A percentile compares a stretch with the other conserved stretches of the same genome.
phyloP scores from a whole-genome alignment of 2,113 vertebrate genomes.

The Forbesichthys papilliferus region DNA sequence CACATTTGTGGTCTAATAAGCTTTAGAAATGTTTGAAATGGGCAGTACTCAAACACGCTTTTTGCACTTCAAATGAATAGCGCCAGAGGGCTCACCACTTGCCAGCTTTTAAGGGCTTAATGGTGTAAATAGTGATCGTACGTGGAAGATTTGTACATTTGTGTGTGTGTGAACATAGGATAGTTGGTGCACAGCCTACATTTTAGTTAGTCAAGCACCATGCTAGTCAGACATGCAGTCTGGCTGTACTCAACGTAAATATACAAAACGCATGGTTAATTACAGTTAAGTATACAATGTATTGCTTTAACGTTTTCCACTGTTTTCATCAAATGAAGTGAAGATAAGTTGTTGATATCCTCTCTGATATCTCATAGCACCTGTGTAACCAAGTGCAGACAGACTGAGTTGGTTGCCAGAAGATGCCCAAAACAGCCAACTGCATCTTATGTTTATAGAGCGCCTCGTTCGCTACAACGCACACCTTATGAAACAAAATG shows the following conservation, averaged over 20 bases:
- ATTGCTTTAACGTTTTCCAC: conserved; percentile 32
- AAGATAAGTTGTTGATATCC: conserved; percentile 20
- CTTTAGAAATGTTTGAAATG: conserved; percentile 68
- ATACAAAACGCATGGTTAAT: conserved; percentile 53
- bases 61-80: conserved; percentile 65
- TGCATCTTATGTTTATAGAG: too few relatives aligned
- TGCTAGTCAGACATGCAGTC: conserved; percentile 42
- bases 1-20: conserved; percentile 67
- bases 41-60: conserved; percentile 51
- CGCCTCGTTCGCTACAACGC: too few relatives aligned
- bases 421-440: too few relatives aligned
- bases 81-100: conserved; percentile 51
- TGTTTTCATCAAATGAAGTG: background rate
- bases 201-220: conserved; percentile 35
- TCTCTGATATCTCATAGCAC: conserved; percentile 20
- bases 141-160: conserved; percentile 3
- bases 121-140: conserved; percentile 35
- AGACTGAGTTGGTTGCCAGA: too few relatives aligned
- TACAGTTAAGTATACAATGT: conserved; percentile 47
- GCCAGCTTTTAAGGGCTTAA: conserved; percentile 61
- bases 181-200: conserved; percentile 38
- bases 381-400: conserved; percentile 20
- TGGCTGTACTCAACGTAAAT: conserved; percentile 55
- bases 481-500: too few relatives aligned
- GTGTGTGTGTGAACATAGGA: conserved; percentile 21